These are phyloP conservation scores for Acleris holmiana DNA, from an alignment of 2,888 invertebrate genomes.

Conservation along the genomic window DNA sequence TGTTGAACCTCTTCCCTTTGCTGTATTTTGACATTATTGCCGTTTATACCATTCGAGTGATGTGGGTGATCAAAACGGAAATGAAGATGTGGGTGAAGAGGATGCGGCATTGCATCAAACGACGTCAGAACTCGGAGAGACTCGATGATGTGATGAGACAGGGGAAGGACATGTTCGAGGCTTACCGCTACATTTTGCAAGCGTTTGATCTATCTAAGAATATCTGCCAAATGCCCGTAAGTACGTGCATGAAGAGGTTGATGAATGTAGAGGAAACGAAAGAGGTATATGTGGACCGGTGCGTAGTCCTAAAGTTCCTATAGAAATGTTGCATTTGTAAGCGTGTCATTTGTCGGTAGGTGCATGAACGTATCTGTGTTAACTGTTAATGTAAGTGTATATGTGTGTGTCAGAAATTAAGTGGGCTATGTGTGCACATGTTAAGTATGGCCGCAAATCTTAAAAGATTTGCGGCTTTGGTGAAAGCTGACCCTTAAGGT, in stretches of 20 bases:
- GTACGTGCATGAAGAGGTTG: not conserved
- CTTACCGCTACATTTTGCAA: constrained; percentile 1
- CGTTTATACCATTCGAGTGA: not conserved
- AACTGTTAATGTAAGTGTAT: too few species aligned
- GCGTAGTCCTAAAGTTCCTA: too few species aligned
- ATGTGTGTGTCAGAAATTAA: too few species aligned
- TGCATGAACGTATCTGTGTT: too few species aligned
- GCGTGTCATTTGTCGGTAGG: too few species aligned
- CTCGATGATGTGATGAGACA: not conserved
- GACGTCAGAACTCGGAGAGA: not conserved
- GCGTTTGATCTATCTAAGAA: constrained; percentile 8
- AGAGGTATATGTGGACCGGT: too few species aligned
- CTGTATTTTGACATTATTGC: not conserved
- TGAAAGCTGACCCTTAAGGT: too few species aligned
- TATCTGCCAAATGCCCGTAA: constrained; percentile 7
- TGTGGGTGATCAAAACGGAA: not conserved
- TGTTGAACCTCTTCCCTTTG: not conserved
- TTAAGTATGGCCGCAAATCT: too few species aligned
- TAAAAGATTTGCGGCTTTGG: too few species aligned
- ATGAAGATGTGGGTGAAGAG: not conserved
- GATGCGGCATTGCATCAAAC: not conserved
- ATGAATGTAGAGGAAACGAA: too few species aligned
- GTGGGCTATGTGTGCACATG: too few species aligned
- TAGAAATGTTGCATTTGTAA: too few species aligned
- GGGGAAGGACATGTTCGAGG: not conserved